Evolutionary conservation across 2,113 vertebrate species (phyloP), one percentile per base, ranked within the genome.

Genomic region (Colistium nudipinnis): DNA sequence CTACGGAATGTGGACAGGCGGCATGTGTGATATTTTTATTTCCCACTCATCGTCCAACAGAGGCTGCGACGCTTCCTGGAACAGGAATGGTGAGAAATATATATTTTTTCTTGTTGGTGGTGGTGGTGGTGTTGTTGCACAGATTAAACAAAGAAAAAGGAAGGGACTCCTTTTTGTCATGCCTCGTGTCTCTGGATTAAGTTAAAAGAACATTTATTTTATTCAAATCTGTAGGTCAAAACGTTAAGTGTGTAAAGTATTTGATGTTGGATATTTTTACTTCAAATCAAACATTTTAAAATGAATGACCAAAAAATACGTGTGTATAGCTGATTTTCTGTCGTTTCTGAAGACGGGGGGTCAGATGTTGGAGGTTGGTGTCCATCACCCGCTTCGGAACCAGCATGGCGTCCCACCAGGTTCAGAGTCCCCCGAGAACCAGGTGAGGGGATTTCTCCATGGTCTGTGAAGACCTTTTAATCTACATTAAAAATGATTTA

Each of bases 401-500:
- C 62, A 67, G 6, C 70, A 54, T 20, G 53, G 52, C 12, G 5
- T 51, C 27, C 27, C 48, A 13, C 41, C 33, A 7, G 41, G 12
- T 13, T 45, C 25, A 11, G 52, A 66, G 33, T 20, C 22, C 44
- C 33, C 33, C 7, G 71, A 67, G 25, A 49, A 74, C 68, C 80
- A 89, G 76, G 90, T 92, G 17, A 27, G 76, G 52, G 52, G 31
- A n/a, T 25, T 27, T n/a, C n/a, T n/a, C 16, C 20, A 0, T 17
- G 16, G 11, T 20, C 33, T 6, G 3, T 7, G 2, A 1, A 51
- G 11, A 19, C 4, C 19, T 43, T 1, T 43, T 38, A 12, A 51
- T 30, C 24, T 12, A 39, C 17, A 48, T 24, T 2, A 38, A 1
- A 7, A 13, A 45, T 62, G 1, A 8, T 30, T 13, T 28, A 31